These are phyloP conservation scores for Australoheros scitulus DNA, from an alignment of 2,113 vertebrate species.

Conservation along the genomic window DNA sequence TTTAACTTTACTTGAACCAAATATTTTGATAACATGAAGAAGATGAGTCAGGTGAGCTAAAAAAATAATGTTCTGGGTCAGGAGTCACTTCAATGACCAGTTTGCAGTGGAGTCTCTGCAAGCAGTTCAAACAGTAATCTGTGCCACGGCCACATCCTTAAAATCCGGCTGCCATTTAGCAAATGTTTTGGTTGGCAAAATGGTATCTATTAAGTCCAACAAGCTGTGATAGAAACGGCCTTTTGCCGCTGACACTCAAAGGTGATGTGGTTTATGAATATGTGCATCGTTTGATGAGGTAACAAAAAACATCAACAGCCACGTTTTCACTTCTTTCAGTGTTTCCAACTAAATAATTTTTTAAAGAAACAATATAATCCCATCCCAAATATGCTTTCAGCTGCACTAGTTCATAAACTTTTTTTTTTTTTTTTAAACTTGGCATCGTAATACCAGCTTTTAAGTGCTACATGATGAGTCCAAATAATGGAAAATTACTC, in stretches of 20 bases:
- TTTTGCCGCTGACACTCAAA: too few species aligned
- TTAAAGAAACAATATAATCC: not conserved
- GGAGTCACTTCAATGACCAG: too few species aligned
- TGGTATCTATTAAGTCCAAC: too few species aligned
- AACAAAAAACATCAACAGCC: not conserved
- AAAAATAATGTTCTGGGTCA: too few species aligned
- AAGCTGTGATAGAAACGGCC: too few species aligned
- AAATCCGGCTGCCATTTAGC: not conserved
- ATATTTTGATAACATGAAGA: too few species aligned
- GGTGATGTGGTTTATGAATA: not conserved
- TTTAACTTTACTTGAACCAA: too few species aligned
- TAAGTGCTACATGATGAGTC: not conserved
- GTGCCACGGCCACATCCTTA: not conserved
- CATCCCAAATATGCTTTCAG: not conserved
- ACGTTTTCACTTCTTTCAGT: not conserved
- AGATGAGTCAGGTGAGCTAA: too few species aligned
- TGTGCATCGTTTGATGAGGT: not conserved
- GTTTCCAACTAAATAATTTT: not conserved
- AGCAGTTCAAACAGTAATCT: not conserved
- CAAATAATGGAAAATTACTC: not conserved
- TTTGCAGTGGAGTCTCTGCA: not conserved
- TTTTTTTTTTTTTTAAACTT: not conserved
- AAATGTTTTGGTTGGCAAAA: not conserved
- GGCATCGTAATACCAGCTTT: too few species aligned
- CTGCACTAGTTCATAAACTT: not conserved